A percentile compares a stretch with the other conserved stretches of the same genome.
Conservation (phyloP, 2,113 vertebrate species). For the Dolichallabes microphthalmus region DNA sequence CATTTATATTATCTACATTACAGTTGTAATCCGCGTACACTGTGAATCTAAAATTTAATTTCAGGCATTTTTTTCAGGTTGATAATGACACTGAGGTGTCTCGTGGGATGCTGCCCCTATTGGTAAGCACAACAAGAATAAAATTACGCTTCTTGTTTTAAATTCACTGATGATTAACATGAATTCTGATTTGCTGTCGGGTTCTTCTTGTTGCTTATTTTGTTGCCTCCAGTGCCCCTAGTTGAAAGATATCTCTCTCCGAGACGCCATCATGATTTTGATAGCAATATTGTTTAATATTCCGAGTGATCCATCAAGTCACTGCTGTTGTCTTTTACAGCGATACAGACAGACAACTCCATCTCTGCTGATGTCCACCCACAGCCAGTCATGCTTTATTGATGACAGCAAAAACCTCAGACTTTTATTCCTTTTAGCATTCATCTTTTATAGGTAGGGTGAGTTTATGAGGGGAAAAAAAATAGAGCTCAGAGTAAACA, state of each 20-base stretch:
- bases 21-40: too few species aligned
- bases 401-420: conserved; percentile 1
- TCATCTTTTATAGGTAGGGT: conserved; percentile 2
- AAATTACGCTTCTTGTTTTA: background rate
- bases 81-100: background rate
- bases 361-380: background rate
- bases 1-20: too few species aligned
- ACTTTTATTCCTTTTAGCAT: conserved; percentile 14
- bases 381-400: conserved; percentile 17
- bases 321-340: background rate
- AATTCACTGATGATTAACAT: background rate
- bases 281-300: background rate
- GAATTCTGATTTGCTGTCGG: background rate
- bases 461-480: background rate
- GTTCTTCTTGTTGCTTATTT: background rate
- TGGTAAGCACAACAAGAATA: background rate
- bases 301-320: conserved; percentile 7
- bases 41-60: background rate
- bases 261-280: background rate
- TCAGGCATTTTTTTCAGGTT: background rate
- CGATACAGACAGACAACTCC: background rate
- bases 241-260: background rate
- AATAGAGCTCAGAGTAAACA: background rate
- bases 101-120: background rate
- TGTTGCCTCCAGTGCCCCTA: background rate